A percentile compares a stretch with the other conserved stretches of the same genome.
Conservation (phyloP, 2,888 invertebrate genomes). For the Patella ulyssiponensis region DNA sequence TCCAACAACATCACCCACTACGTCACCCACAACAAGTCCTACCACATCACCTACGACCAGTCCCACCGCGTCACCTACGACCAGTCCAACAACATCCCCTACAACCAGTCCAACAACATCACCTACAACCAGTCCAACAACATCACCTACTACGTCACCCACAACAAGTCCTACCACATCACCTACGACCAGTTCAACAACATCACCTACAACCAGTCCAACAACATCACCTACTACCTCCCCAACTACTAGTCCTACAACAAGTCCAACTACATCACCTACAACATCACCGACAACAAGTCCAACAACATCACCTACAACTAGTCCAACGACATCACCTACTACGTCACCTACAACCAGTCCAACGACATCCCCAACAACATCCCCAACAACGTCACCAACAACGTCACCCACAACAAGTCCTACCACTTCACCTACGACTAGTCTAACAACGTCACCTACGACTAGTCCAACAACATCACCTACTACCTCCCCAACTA, state of each 20-base stretch:
- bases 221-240: not conserved
- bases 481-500: not conserved
- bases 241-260: not conserved
- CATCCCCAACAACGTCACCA: not conserved
- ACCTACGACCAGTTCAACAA: not conserved
- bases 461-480: not conserved
- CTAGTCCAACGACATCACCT: too few species aligned
- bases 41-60: not conserved
- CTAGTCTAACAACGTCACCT: not conserved
- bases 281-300: not conserved
- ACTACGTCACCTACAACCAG: not conserved
- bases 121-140: not conserved
- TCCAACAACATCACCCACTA: not conserved
- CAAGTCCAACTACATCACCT: not conserved
- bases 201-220: not conserved
- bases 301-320: not conserved
- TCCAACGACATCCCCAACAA: not conserved
- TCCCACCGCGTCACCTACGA: not conserved
- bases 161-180: not conserved
- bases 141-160: not conserved
- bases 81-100: not conserved
- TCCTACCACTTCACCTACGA: not conserved
- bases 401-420: not conserved
- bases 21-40: not conserved
- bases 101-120: too few species aligned